Base-by-base conservation (phyloP, 2,888 invertebrate genomes). In the Habroteleia sp. region DNA sequence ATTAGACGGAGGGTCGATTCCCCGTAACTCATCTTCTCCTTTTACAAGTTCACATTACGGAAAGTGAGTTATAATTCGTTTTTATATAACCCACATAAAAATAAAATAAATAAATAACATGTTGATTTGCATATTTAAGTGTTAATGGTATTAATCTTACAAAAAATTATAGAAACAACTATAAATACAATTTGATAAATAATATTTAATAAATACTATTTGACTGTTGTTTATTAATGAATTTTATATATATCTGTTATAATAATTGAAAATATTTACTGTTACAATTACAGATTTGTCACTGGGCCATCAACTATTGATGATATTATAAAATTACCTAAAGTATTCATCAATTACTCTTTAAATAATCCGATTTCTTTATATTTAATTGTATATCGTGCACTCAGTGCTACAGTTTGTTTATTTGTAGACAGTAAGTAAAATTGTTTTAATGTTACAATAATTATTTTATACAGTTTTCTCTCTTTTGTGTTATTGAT, bases 381-480 rank as follows among this genome's bases (percentile, higher is more conserved):
- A 86, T 92, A 94, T 87, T 90, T 97, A 83, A 90, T 97, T 10
- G 94, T 96, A 14, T 98, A 98, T 86, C 92, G 96, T 77, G 94
- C 95, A 3, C 89, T 96, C 39, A 96, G 95, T 90, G 95, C 96
- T 2, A 95, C 96, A 16, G 90, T 97, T 25, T 96, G 96, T 85
- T 91, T 97, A 60, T 94, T 97, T 83, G 90, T 96, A 66, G 93
- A 95, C 88, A 93, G 96, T 96, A 89, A 89, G 89, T 85, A 39
- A 11, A 3, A 3, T 20, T 20, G 5, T 7, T 41, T 41, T 14
- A 29, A 46, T 5, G n/a, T n/a, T n/a, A n/a, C n/a, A n/a, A n/a
- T n/a, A n/a, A n/a, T n/a, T n/a, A n/a, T n/a, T n/a, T n/a, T n/a
- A n/a, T n/a, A n/a, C n/a, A n/a, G n/a, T n/a, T n/a, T n/a, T n/a